A percentile compares a stretch with the other conserved stretches of the same genome.
These are phyloP conservation scores for Bujurquina vittata DNA, from an alignment of 2,113 vertebrate species.

Conservation along the genomic window DNA sequence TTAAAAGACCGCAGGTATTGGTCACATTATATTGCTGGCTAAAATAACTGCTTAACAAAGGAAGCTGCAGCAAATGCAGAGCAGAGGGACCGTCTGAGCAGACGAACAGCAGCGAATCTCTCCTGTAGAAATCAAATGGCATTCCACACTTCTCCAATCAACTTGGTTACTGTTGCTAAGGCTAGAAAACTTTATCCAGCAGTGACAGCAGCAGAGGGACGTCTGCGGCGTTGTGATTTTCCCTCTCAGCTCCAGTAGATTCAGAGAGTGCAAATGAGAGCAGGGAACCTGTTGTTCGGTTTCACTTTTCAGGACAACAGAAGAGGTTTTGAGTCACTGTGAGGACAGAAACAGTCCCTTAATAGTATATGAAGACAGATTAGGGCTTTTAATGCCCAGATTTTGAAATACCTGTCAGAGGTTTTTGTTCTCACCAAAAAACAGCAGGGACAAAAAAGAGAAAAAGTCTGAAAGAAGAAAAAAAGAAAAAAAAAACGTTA, in stretches of 20 bases:
- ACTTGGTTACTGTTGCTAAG: conserved; percentile 66
- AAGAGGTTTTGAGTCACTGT: not conserved
- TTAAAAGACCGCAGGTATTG: not conserved
- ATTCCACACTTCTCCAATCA: conserved; percentile 34
- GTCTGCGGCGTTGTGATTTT: not conserved
- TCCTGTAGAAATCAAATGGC: conserved; percentile 24
- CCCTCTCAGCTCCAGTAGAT: not conserved
- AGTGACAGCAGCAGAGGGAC: not conserved
- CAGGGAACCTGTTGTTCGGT: not conserved
- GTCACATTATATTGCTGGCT: not conserved
- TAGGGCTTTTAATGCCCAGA: not conserved
- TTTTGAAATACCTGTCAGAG: not conserved
- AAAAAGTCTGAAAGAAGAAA: not conserved
- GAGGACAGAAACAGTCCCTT: not conserved
- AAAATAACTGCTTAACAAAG: not conserved
- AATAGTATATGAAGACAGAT: not conserved
- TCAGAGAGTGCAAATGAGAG: not conserved
- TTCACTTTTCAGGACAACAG: not conserved
- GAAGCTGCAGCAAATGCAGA: not conserved
- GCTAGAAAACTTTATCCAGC: conserved; percentile 51
- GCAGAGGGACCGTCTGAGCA: not conserved
- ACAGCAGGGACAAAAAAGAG: not conserved
- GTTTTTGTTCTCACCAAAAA: not conserved
- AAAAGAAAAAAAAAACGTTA: not conserved
- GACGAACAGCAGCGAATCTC: conserved; percentile 9